Conservation (phyloP, 2,113 vertebrate species). For the Hippopotamus amphibius region DNA sequence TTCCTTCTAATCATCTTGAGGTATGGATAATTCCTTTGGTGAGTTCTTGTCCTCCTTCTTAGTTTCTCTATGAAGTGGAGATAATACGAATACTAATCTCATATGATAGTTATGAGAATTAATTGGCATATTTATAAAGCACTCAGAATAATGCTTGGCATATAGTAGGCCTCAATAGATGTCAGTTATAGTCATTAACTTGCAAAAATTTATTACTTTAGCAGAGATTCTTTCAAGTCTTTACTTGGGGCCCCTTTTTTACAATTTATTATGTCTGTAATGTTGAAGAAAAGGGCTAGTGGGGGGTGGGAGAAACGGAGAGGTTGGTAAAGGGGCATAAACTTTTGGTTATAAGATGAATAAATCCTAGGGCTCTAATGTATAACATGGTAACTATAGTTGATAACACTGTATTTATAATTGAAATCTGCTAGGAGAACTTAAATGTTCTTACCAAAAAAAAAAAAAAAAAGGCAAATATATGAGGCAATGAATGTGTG, state of each 20-base stretch:
- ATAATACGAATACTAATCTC: neutral
- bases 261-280: neutral
- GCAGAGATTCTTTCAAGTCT: neutral
- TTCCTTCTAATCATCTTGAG: neutral
- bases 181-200: constrained; percentile 17
- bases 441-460: neutral
- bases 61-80: neutral
- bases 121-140: neutral
- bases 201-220: constrained; percentile 29
- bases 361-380: neutral
- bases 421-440: neutral
- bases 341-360: neutral
- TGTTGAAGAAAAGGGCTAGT: neutral
- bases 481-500: neutral
- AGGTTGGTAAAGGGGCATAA: neutral
- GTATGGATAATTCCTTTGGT: neutral
- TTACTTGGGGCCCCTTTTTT: neutral
- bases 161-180: neutral
- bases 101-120: neutral
- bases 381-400: neutral
- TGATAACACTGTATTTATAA: neutral
- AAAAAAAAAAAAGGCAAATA: neutral
- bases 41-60: constrained; percentile 4
- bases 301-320: neutral
- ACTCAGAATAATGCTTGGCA: neutral